phyloP scores from a whole-genome alignment of 2,797 vertebrate genomes.

The Eulemur albifrons region DNA sequence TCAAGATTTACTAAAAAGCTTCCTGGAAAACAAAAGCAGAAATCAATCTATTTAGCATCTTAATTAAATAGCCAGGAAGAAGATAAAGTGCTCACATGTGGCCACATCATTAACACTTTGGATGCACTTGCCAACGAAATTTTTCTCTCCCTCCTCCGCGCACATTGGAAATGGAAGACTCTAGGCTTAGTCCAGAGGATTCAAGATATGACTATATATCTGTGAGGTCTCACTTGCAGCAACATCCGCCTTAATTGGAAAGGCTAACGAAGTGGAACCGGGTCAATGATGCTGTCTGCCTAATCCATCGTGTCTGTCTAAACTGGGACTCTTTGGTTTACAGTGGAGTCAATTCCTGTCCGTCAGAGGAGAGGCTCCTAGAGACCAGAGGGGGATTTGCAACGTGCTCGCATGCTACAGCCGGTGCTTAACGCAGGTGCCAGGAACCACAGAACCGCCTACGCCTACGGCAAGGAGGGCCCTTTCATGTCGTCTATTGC shows the following conservation, averaged over 20 bases:
- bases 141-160: background rate
- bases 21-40: slow-evolving; percentile 67
- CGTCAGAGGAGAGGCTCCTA: slow-evolving; percentile 54
- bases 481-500: background rate
- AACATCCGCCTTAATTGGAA: slow-evolving; percentile 78
- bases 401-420: background rate
- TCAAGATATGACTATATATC: slow-evolving; percentile 5
- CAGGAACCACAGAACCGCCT: background rate
- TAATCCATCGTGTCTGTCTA: slow-evolving; percentile 73
- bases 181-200: slow-evolving; percentile 28
- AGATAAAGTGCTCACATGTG: slow-evolving; percentile 53
- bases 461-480: background rate
- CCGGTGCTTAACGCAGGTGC: background rate
- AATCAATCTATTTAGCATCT: slow-evolving; percentile 51
- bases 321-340: slow-evolving; percentile 73
- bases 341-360: slow-evolving; percentile 74
- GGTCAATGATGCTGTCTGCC: slow-evolving; percentile 77
- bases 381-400: slow-evolving; percentile 53
- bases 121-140: slow-evolving; percentile 49
- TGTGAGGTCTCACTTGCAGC: slow-evolving; percentile 72
- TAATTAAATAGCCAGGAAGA: slow-evolving; percentile 73
- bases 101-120: slow-evolving; percentile 38
- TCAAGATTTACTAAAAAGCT: slow-evolving; percentile 67
- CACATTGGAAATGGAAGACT: slow-evolving; percentile 38
- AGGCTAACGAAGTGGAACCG: slow-evolving; percentile 77